Conservation (phyloP, 2,113 vertebrate genomes). For the Proteles cristata region DNA sequence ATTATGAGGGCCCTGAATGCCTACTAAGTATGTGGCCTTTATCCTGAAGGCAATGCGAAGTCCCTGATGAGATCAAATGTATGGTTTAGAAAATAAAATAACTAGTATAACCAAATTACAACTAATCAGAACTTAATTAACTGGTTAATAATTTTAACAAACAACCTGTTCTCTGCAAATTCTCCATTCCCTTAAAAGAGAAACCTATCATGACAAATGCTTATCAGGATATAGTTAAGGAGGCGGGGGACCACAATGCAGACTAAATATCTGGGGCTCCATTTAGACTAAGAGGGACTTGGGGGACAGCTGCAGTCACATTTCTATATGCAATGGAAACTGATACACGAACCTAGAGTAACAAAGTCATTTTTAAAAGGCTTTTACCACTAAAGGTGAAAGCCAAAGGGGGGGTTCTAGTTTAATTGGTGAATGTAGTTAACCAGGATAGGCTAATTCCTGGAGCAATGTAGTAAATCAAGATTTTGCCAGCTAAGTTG, state of each 20-base stretch:
- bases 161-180: conserved; percentile 25
- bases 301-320: neutral
- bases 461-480: neutral
- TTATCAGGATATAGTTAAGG: neutral
- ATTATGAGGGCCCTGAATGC: neutral
- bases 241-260: neutral
- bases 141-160: conserved; percentile 26
- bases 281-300: neutral
- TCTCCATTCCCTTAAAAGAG: conserved; percentile 31
- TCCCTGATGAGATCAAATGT: neutral
- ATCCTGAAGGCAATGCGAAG: neutral
- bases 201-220: conserved; percentile 9
- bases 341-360: neutral
- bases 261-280: neutral
- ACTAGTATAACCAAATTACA: conserved; percentile 15
- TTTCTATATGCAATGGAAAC: neutral
- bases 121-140: conserved; percentile 31
- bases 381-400: neutral
- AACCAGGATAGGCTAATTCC: neutral
- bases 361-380: conserved; percentile 40
- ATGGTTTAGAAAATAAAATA: conserved; percentile 30
- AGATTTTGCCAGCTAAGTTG: conserved; percentile 28
- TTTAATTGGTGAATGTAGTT: conserved; percentile 10
- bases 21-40: neutral
- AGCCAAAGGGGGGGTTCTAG: neutral